These are phyloP conservation scores for Periplaneta americana DNA, from an alignment of 1,140 invertebrate genomes.

Conservation along the genomic window DNA sequence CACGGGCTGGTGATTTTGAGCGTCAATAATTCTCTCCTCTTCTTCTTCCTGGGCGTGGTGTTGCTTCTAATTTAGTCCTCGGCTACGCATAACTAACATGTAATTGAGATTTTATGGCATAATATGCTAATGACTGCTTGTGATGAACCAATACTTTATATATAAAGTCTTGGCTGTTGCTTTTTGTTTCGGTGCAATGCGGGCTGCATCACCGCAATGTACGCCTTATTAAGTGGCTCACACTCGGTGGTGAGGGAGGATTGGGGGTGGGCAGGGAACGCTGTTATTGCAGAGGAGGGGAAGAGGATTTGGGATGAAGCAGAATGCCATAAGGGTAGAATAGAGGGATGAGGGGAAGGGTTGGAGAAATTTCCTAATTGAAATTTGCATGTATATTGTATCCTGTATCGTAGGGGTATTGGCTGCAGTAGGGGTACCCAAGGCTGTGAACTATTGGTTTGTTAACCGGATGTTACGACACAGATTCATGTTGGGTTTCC, in stretches of 20 bases:
- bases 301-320: not conserved
- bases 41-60: not conserved
- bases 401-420: not conserved
- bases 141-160: not conserved
- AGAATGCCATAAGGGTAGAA: not conserved
- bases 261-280: not conserved
- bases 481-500: not conserved
- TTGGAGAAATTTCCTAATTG: slow-evolving; percentile 1
- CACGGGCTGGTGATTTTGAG: not conserved
- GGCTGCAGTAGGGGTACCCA: not conserved
- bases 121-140: not conserved
- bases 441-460: not conserved
- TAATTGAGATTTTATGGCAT: slow-evolving; percentile 8
- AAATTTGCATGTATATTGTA: slow-evolving; percentile 11
- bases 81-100: not conserved
- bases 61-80: not conserved
- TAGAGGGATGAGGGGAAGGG: not conserved
- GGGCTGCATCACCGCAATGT: not conserved
- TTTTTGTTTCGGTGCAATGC: not conserved
- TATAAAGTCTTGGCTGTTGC: not conserved
- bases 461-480: not conserved
- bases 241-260: not conserved
- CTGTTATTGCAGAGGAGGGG: not conserved
- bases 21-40: not conserved
- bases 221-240: not conserved